Evolutionary conservation across 2,113 vertebrate genomes (phyloP), one percentile per base, ranked within the genome.

Genomic region (Brachyhypopomus occidentalis): DNA sequence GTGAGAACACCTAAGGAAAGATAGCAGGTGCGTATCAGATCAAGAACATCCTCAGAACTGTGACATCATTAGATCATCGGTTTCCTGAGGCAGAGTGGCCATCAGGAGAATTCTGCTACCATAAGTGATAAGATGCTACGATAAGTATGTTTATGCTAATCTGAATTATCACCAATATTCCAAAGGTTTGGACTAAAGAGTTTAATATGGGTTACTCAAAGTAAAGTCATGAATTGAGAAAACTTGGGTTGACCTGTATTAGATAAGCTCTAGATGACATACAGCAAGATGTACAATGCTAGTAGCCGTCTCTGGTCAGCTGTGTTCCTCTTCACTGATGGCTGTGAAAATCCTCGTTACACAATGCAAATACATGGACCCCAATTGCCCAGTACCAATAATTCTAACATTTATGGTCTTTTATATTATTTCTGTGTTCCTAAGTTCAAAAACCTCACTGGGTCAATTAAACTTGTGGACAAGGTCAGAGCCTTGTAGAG

Each of bases 401-500:
- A 67, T 56, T 30, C n/a, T 0, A 8, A 41, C 23, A 4, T 59
- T 59, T 25, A 25, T 23, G 6, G 22, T 45, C 22, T 62, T 30
- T 70, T 4, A 6, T 14, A 36, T 64, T 38, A 48, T 77, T 52
- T 48, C 11, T 71, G 5, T 78, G 20, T 70, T 12, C n/a, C 36
- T 7, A 48, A 58, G 64, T 36, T 30, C 64, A 36, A 67, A 36
- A 34, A 19, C 27, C 27, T 66, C 7, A 66, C 27, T 19, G 4
- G 25, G 27, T 16, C 63, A 69, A 63, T 59, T 58, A 34, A 75
- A 69, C 80, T 56, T 60, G 16, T 48, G 36, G 34, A 59, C 30
- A 85, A 79, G 66, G 77, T 72, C 73, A 66, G 4, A 36, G 16
- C n/a, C 63, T 20, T 25, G 19, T 16, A n/a, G 34, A 76, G n/a